Conservation (phyloP, 1,140 invertebrate species). For the Sminthurides bifidus region DNA sequence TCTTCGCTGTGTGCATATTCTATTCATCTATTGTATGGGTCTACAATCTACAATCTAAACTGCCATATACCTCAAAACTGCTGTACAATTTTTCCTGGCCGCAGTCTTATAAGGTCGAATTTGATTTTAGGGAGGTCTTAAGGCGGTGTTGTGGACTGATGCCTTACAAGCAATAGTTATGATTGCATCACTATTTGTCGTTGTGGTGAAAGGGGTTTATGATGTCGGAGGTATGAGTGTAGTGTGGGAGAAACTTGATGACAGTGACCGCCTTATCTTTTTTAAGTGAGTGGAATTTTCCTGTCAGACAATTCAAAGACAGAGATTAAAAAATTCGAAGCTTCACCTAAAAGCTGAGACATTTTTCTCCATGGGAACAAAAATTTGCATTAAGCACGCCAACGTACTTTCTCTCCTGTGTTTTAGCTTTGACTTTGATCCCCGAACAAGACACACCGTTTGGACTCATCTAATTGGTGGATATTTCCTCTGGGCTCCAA, state of each 20-base stretch:
- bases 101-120: no score
- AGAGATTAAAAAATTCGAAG: neutral
- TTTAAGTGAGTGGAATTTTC: conserved; percentile 27
- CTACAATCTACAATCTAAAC: no score
- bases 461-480: conserved; percentile 25
- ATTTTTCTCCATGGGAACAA: no score
- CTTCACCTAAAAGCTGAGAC: no score
- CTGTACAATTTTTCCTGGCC: no score
- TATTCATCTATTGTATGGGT: conserved; percentile 73
- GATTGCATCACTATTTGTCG: conserved; percentile 40
- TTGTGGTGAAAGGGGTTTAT: conserved; percentile 39
- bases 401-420: neutral
- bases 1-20: conserved; percentile 65
- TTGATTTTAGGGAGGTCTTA: conserved; percentile 14
- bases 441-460: conserved; percentile 20
- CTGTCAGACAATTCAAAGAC: neutral
- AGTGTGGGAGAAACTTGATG: conserved; percentile 35
- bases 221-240: conserved; percentile 39
- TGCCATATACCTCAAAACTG: no score
- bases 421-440: conserved; percentile 23
- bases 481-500: conserved; percentile 26
- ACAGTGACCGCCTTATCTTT: conserved; percentile 29
- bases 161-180: conserved; percentile 43
- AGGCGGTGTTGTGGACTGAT: conserved; percentile 42
- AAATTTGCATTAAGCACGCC: neutral